Conservation (phyloP, 2,797 vertebrate species). For the Zalophus californianus region DNA sequence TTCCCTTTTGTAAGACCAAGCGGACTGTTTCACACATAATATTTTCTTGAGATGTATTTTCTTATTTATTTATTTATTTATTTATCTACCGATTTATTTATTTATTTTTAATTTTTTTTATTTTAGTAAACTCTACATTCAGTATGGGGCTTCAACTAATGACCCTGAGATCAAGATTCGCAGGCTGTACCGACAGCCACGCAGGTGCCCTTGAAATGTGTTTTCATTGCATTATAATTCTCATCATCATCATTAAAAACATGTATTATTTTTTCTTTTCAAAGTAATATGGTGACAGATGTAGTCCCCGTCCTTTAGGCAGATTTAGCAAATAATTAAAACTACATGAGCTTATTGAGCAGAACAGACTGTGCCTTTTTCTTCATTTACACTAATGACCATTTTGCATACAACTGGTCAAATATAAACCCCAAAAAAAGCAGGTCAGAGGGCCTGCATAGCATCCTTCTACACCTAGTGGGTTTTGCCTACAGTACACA, state of each 20-base stretch:
- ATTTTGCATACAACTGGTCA: background rate
- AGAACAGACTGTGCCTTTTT: background rate
- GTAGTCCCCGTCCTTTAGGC: background rate
- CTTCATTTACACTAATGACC: background rate
- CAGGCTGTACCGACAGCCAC: background rate
- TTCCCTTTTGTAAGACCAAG: background rate
- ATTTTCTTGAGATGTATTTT: background rate
- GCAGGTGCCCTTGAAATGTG: background rate
- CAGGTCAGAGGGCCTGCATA: background rate
- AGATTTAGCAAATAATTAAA: constrained; percentile 35
- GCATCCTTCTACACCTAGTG: background rate
- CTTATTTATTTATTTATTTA: background rate
- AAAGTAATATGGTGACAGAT: background rate
- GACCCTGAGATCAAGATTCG: background rate
- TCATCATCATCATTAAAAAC: background rate
- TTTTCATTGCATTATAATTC: background rate
- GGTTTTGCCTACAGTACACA: background rate
- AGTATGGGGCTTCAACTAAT: background rate
- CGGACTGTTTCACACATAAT: background rate
- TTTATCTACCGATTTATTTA: background rate
- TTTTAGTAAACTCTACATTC: background rate
- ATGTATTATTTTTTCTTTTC: background rate
- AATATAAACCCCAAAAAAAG: background rate
- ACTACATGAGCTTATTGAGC: background rate
- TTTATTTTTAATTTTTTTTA: background rate